Conservation (phyloP, 1,140 invertebrate genomes). For the Periplaneta americana region DNA sequence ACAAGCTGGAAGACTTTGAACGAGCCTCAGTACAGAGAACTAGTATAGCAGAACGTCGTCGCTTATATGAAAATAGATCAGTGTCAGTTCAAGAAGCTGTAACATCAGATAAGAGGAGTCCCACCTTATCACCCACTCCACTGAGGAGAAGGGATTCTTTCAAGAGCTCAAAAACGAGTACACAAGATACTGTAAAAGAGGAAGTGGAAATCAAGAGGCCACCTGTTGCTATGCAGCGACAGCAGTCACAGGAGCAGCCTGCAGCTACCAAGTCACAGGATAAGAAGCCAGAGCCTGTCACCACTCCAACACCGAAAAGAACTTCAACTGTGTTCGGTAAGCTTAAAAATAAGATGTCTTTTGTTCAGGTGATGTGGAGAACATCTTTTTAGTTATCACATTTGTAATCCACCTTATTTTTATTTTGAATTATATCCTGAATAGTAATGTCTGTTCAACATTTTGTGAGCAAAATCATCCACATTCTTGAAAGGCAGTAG, state of each 20-base stretch:
- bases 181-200: background rate
- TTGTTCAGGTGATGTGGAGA: too few relatives aligned
- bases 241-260: conserved; percentile 39
- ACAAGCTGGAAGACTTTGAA: conserved; percentile 46
- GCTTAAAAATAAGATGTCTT: conserved; percentile 6
- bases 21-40: conserved; percentile 48
- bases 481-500: too few relatives aligned
- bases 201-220: conserved; percentile 32
- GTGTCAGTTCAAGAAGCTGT: conserved; percentile 49
- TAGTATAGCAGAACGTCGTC: conserved; percentile 71
- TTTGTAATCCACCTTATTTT: too few relatives aligned
- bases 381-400: too few relatives aligned
- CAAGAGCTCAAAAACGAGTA: conserved; percentile 36
- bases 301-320: conserved; percentile 57
- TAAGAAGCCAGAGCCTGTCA: conserved; percentile 36
- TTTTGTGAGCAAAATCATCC: too few relatives aligned
- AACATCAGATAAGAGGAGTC: conserved; percentile 36
- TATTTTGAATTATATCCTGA: too few relatives aligned
- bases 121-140: conserved; percentile 59
- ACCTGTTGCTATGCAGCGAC: background rate
- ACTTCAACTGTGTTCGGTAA: conserved; percentile 82
- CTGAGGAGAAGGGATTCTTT: conserved; percentile 56
- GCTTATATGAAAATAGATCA: conserved; percentile 67
- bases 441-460: too few relatives aligned
- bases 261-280: conserved; percentile 8